Evolutionary conservation across 1,140 invertebrate genomes (phyloP), one percentile per base, ranked within the genome.

Genomic region (Pissodes strobi): DNA sequence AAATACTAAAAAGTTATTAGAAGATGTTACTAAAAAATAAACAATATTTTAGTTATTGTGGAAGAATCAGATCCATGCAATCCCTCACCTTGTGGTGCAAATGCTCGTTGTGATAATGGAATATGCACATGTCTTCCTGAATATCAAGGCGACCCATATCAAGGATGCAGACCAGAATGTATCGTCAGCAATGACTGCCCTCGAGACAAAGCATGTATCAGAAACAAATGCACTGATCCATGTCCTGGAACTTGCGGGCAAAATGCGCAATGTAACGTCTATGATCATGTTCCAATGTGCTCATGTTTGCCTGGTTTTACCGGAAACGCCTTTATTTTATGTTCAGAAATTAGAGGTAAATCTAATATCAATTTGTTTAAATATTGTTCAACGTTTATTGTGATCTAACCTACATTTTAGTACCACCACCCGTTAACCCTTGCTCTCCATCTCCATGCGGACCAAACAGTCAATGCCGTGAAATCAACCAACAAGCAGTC

Each of bases 151-250:
- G 74, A 83, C 69, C 81, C 80, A 8, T 83, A 84, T 60, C 71
- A 80, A 45, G 75, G 76, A 22, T 91, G 89, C 77, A 80, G 86
- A 71, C 85, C 87, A n/a, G 87, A 88, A 78, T 91, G 89, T 77
- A 79, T 85, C 2, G 71, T 87, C 0, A 88, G 84, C 69, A 86
- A 84, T 0, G 90, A 90, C 67, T 90, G 90, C 76, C 67, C 82
- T 6, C 78, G 80, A 64, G 82, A 83, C 61, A 82, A 82, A 75
- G 85, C 89, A 13, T 92, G 90, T 69, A 82, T 86, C 18, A 85
- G 84, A 72, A 86, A 89, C 66, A 88, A 86, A 78, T 92, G 90
- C 72, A 74, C 69, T 25, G 83, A 92, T 78, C 90, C 91, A 46
- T 92, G 90, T 76, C 79, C 84, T 60, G 83, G 87, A 62, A 86